Base-by-base conservation (phyloP, 1,140 invertebrate genomes). In the Tetragonula clypearis region DNA sequence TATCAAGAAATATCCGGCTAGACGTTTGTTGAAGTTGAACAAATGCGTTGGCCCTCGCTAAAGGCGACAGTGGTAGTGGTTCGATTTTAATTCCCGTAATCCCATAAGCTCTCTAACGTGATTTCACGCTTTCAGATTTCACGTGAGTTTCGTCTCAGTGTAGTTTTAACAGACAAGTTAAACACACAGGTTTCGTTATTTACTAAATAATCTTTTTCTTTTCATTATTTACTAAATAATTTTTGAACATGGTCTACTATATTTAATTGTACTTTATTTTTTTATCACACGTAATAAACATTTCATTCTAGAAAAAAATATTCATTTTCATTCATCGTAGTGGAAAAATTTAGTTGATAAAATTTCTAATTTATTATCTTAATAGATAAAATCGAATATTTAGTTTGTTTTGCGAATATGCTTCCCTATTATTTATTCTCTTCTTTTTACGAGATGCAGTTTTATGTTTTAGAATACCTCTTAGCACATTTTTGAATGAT, bases 11-110 rank as follows among this genome's bases (percentile, higher is more conserved):
- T n/a, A 71, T 41, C 21, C 15, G 21, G 5, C 21, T 71, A 71
- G 68, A 23, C 35, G 41, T 71, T 71, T 49, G 35, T 71, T 23
- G 35, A 41, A 14, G 68, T 49, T 71, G 68, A 49, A 49, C 68
- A 71, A 71, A 71, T 21, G 21, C 35, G 68, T 41, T 71, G 30
- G 68, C 12, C 21, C 30, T 23, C 12, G 12, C 21, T 71, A 71
- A 49, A 71, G 68, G 68, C 35, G 35, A 71, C 68, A 71, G 21
- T 35, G 35, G 35, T 14, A 41, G 68, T 71, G 69, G 75, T 86
- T 77, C 81, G 73, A 92, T 93, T 93, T 92, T 92, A 92, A 94
- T 94, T 92, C 90, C 86, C 81, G 86, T 92, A 92, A 94, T 94
- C 92, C 86, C 85, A 83, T 93, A 93, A 92, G 90, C 90, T 87